Percentiles rank a stretch among this genome's conserved stretches.
Conservation (phyloP, 2,113 vertebrate species). For the Rhegmatorhina hoffmannsi region DNA sequence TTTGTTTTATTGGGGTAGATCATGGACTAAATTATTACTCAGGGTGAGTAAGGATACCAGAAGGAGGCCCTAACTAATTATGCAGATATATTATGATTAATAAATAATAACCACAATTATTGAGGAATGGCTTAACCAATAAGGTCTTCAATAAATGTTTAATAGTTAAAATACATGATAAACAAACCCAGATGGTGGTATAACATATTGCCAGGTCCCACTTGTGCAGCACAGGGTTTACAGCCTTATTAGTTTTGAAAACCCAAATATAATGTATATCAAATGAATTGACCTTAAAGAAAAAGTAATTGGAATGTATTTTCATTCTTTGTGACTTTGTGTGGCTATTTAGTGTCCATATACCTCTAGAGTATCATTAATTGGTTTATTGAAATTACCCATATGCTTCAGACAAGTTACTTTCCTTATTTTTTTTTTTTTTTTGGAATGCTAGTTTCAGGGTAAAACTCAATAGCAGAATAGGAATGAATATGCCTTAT, state of each 20-base stretch:
- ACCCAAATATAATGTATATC: not conserved
- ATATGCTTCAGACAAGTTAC: not conserved
- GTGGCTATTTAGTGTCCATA: not conserved
- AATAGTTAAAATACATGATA: constrained; percentile 53
- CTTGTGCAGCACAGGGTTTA: not conserved
- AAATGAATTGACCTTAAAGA: not conserved
- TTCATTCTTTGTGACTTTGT: not conserved
- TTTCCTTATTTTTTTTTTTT: not conserved
- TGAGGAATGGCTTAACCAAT: constrained; percentile 53
- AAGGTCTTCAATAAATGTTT: constrained; percentile 65
- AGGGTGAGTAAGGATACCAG: constrained; percentile 8
- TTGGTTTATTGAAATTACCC: not conserved
- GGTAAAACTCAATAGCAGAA: not conserved
- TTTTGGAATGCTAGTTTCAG: not conserved
- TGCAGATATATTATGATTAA: constrained; percentile 20
- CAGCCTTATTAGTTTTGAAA: not conserved
- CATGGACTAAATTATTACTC: not conserved
- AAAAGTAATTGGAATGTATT: not conserved
- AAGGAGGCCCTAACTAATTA: constrained; percentile 41
- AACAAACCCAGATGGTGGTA: constrained; percentile 58
- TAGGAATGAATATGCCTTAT: not conserved
- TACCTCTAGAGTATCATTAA: not conserved
- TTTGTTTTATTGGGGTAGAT: constrained; percentile 6
- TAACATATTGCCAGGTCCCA: constrained; percentile 27
- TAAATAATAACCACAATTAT: constrained; percentile 57